A percentile compares a stretch with the other conserved stretches of the same genome.
Conservation (phyloP, 2,113 vertebrate genomes). For the Nothoprocta perdicaria region DNA sequence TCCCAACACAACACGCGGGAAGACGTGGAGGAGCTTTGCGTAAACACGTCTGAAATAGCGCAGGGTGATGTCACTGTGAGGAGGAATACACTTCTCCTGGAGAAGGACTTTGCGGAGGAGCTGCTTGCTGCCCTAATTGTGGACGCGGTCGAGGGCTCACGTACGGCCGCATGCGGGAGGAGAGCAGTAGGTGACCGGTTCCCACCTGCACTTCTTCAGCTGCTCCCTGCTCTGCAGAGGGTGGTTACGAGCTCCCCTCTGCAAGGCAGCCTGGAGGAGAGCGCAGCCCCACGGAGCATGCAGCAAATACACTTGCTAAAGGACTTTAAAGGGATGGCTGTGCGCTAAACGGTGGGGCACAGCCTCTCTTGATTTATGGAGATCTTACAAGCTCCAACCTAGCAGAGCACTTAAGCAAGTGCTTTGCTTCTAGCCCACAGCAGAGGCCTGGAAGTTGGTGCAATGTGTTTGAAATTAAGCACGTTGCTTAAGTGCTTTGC, state of each 20-base stretch:
- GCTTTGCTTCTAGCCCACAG: background rate
- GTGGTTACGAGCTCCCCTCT: background rate
- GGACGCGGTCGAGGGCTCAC: fast-evolving
- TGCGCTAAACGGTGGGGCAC: background rate
- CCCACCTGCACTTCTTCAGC: background rate
- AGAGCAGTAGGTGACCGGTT: background rate
- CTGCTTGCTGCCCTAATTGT: background rate
- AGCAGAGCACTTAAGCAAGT: background rate
- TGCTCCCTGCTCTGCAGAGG: background rate
- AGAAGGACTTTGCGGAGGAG: background rate
- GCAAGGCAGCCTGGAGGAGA: background rate
- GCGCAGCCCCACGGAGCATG: background rate
- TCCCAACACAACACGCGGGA: background rate
- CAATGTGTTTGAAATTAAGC: background rate
- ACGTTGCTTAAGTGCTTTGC: background rate
- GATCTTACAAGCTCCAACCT: background rate
- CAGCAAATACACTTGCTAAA: background rate
- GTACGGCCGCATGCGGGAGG: background rate
- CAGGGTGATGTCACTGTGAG: background rate
- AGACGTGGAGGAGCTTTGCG: conserved; percentile 26
- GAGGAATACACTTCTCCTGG: background rate
- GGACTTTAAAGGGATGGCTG: background rate
- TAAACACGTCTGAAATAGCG: background rate
- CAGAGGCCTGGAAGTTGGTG: background rate
- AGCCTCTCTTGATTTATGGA: background rate